Percentiles rank a stretch among this genome's conserved stretches.
These are phyloP conservation scores for Redunca redunca DNA, from an alignment of 2,113 vertebrate species.

Conservation along the genomic window DNA sequence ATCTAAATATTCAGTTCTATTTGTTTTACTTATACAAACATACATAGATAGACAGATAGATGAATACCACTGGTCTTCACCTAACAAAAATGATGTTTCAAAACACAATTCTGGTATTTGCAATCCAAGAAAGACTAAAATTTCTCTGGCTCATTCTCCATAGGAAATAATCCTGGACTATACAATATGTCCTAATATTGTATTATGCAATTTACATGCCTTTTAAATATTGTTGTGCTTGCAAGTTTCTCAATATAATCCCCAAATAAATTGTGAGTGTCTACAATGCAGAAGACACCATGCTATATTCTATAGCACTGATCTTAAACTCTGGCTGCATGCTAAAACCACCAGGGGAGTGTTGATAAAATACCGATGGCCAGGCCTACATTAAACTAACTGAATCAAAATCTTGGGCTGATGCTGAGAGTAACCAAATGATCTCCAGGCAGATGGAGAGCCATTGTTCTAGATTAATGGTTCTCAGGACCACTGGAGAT, in stretches of 20 bases:
- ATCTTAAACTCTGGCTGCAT: neutral
- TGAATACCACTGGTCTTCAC: neutral
- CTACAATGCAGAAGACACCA: neutral
- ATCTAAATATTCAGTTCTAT: slow-evolving; percentile 13
- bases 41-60: neutral
- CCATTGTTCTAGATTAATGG: neutral
- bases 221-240: neutral
- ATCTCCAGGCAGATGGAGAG: neutral
- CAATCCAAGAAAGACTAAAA: slow-evolving; percentile 14
- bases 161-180: neutral
- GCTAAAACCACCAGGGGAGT: neutral
- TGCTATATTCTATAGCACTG: neutral
- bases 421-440: neutral
- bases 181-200: neutral
- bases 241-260: neutral
- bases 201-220: neutral
- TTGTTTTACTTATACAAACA: neutral
- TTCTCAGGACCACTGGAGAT: neutral
- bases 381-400: neutral
- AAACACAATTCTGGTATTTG: neutral
- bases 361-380: neutral
- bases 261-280: neutral
- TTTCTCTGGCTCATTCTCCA: neutral
- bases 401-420: neutral
- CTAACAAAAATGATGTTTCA: neutral